A percentile compares a stretch with the other conserved stretches of the same genome.
phyloP scores from a whole-genome alignment of 2,113 vertebrate species.

The Thalassoma bifasciatum region DNA sequence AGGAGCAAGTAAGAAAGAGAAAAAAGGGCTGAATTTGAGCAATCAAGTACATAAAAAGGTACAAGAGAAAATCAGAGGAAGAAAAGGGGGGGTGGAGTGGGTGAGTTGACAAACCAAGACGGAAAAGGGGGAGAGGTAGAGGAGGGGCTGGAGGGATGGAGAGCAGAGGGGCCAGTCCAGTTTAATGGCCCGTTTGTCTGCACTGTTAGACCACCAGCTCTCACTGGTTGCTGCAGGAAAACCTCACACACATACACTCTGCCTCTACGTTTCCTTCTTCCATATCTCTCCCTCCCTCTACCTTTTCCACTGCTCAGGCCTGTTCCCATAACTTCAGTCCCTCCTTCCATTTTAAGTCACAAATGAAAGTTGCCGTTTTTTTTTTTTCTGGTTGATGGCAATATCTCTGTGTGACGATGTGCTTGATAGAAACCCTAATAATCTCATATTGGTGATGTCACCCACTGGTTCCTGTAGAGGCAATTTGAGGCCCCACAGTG shows the following conservation, averaged over 20 bases:
- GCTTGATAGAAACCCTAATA: too few species aligned
- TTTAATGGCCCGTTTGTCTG: constrained; percentile 76
- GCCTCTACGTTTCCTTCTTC: constrained; percentile 40
- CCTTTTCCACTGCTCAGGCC: constrained; percentile 53
- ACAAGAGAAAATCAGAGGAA: not conserved
- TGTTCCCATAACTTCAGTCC: constrained; percentile 3
- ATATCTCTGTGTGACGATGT: too few species aligned
- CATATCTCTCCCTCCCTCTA: constrained; percentile 54
- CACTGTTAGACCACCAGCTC: constrained; percentile 68
- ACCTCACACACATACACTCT: constrained; percentile 25
- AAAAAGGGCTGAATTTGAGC: not conserved
- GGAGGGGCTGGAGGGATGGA: constrained; percentile 35
- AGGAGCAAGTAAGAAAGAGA: not conserved
- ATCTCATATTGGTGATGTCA: too few species aligned
- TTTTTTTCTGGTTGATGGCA: too few species aligned
- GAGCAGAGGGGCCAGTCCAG: constrained; percentile 48
- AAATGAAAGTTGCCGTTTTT: too few species aligned
- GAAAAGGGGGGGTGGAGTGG: not conserved
- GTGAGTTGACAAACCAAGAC: constrained; percentile 35
- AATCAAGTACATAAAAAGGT: not conserved
- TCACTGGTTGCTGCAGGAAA: constrained; percentile 63
- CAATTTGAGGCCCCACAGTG: too few species aligned
- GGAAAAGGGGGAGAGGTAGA: constrained; percentile 29
- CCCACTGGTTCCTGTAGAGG: too few species aligned
- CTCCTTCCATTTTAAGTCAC: constrained; percentile 5